A percentile compares a stretch with the other conserved stretches of the same genome.
Evolutionary conservation across 2,888 invertebrate species (phyloP).

Genomic region (Campopleginae sp.): DNA sequence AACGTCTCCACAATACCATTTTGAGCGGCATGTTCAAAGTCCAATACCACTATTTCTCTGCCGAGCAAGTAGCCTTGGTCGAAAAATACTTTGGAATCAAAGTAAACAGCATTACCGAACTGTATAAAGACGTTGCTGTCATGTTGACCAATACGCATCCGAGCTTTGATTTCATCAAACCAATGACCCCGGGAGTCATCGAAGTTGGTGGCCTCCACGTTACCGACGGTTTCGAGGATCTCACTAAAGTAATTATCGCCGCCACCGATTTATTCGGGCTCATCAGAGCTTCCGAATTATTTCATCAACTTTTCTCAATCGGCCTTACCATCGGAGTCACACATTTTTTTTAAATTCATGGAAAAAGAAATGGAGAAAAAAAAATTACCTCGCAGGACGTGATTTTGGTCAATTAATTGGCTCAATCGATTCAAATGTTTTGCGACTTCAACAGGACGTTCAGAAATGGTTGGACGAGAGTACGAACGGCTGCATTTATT

Average conservation of each 20-base stretch:
- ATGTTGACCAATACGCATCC: slow-evolving; percentile 86
- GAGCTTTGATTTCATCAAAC: slow-evolving; percentile 85
- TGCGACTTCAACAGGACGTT: slow-evolving; percentile 73
- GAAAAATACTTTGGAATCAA: slow-evolving; percentile 74
- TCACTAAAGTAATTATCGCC: slow-evolving; percentile 67
- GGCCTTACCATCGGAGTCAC: not conserved
- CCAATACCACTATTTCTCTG: slow-evolving; percentile 67
- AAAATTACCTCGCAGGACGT: not conserved
- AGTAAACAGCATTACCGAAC: slow-evolving; percentile 65
- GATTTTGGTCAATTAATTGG: not conserved
- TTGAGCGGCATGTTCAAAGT: not conserved
- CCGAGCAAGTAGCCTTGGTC: slow-evolving; percentile 67
- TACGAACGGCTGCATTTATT: slow-evolving; percentile 78
- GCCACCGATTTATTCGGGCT: not conserved
- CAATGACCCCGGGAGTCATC: slow-evolving; percentile 84
- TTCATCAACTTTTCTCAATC: not conserved
- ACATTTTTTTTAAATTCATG: no score
- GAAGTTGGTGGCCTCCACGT: slow-evolving; percentile 86
- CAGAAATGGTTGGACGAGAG: slow-evolving; percentile 79
- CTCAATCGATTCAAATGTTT: not conserved
- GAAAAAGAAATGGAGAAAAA: not conserved
- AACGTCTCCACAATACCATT: slow-evolving; percentile 75
- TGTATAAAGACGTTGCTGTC: slow-evolving; percentile 78
- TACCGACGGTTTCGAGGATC: slow-evolving; percentile 62
- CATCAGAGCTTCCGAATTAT: not conserved